Base-by-base conservation (phyloP, 2,888 invertebrate species). In the Cordylochernes scorpioides region DNA sequence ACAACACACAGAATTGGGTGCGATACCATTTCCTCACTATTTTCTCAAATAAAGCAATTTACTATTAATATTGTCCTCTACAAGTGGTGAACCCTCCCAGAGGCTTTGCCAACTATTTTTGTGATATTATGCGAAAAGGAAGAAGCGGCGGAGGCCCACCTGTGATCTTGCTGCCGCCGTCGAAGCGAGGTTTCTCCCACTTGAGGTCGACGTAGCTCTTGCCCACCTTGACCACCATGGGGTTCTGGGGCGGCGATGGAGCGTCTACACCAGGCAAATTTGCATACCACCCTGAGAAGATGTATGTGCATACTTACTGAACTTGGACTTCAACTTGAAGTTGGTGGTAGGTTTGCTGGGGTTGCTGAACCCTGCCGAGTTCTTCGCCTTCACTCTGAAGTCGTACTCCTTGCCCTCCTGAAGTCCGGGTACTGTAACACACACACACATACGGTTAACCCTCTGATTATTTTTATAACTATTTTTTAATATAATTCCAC, bases 341-440 rank as follows among this genome's bases (percentile, higher is more conserved):
- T 67, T 64, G 34, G 65, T 58, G 1, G 84, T 80, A 10, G 71
- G 67, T 32, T 64, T 63, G 21, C 84, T 84, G 39, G 91, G 86
- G 50, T 82, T 84, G 54, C 88, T 77, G 54, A 77, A 72, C 10
- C 97, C 97, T 18, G 94, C 94, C 1, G 78, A 77, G 57, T 97
- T 97, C 62, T 91, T 88, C 0, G 94, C 94, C 27, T 78, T 68
- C 4, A 97, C 74, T 26, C 94, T 67, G 65, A 97, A 97, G 56
- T 97, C 94, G 53, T 94, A 97, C 50, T 86, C 86, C 48, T 71
- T 73, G 4, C 82, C 84, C 32, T 78, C 69, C 9, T 70, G 63
- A 17, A 62, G 46, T 13, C 54, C 54, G 17, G 51, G 49, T 31
- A 58, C 59, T 50, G 43, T 32, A 42, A 44, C 36, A 14, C 4